These are phyloP conservation scores for Ia io DNA, from an alignment of 2,113 vertebrate genomes.

Conservation along the genomic window DNA sequence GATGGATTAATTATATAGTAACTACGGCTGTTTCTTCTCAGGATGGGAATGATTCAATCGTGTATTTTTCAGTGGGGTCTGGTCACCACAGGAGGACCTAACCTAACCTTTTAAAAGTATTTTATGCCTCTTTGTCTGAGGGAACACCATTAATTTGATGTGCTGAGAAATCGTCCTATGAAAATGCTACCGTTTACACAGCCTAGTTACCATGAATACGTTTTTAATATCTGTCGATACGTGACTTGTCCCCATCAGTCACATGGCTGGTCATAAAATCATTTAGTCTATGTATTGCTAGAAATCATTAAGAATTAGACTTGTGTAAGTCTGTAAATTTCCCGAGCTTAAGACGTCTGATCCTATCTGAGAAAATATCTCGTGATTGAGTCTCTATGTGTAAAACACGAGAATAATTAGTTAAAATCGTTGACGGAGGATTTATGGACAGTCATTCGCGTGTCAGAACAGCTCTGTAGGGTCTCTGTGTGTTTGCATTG, in stretches of 20 bases:
- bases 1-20: slow-evolving; percentile 37
- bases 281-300: background rate
- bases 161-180: background rate
- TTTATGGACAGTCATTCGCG: background rate
- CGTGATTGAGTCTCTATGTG: background rate
- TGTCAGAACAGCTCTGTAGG: background rate
- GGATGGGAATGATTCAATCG: background rate
- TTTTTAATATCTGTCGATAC: slow-evolving; percentile 31
- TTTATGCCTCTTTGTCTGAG: slow-evolving; percentile 3
- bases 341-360: background rate
- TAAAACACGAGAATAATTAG: background rate
- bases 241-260: background rate
- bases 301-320: background rate
- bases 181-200: background rate
- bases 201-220: background rate
- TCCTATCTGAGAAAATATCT: background rate
- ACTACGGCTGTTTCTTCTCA: slow-evolving; percentile 33
- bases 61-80: slow-evolving; percentile 30
- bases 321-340: slow-evolving; percentile 1
- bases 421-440: background rate
- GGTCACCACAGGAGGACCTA: background rate
- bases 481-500: background rate
- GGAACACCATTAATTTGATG: slow-evolving; percentile 50
- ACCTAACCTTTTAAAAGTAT: background rate
- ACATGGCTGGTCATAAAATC: slow-evolving; percentile 12